Base-by-base conservation (phyloP, 2,888 invertebrate genomes). In the Eucera pruinosa region DNA sequence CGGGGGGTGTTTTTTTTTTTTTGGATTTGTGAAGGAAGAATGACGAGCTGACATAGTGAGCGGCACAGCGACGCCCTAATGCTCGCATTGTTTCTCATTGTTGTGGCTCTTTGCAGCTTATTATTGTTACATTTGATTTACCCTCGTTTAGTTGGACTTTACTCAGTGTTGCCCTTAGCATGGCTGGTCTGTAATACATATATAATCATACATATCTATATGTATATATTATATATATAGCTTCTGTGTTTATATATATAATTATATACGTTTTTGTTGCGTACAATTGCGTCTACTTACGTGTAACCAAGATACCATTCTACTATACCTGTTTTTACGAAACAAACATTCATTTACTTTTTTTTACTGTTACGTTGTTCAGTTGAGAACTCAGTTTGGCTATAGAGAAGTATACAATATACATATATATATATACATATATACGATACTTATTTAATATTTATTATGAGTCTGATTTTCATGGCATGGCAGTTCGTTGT, bases 11-110 rank as follows among this genome's bases (percentile, higher is more conserved):
- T n/a, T n/a, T n/a, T n/a, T n/a, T 36, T 36, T 36, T 36, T 5
- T 11, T 36, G 11, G 5, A 36, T 9, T 36, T 11, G 5, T n/a
- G n/a, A n/a, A n/a, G n/a, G n/a, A n/a, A n/a, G n/a, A n/a, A n/a
- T n/a, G n/a, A 72, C 87, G 82, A 83, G 84, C 81, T 85, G 89
- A 86, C 88, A 89, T 89, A 87, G 89, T 84, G 89, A 89, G 86
- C 81, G 79, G 84, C 87, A 72, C 78, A 86, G 86, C 85, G 87
- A 88, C 75, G 89, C 88, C 87, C 88, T 86, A 87, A 89, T 92
- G 91, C 91, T 92, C 92, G 91, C 92, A 92, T 92, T 92, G 91
- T 92, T 92, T 92, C 92, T 92, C 92, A 92, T 92, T 92, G 92
- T 92, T 92, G 92, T 92, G 92, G 92, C 92, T 92, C 92, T 92